phyloP scores from a whole-genome alignment of 2,113 vertebrate species.

The Chinchilla lanigera region DNA sequence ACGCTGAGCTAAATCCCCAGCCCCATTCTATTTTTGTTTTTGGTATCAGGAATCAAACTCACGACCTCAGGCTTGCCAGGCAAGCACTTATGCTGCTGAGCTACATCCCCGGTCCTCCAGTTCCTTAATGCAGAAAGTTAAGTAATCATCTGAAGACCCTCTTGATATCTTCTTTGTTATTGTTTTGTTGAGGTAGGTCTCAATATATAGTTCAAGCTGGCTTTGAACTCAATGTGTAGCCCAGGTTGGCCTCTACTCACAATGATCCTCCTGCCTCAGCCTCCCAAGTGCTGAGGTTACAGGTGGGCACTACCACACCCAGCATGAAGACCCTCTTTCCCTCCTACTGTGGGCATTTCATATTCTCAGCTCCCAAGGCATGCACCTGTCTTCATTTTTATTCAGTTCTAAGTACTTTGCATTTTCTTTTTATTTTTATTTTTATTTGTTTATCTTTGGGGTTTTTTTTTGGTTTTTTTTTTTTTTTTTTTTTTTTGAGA shows the following conservation, averaged over 20 bases:
- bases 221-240: neutral
- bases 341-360: neutral
- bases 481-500: too few species aligned
- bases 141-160: neutral
- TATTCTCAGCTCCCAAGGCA: neutral
- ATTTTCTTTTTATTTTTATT: too few species aligned
- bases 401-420: neutral
- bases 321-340: neutral
- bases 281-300: neutral
- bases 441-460: too few species aligned
- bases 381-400: conserved; percentile 4
- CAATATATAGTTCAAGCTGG: neutral
- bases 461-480: too few species aligned
- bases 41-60: too few species aligned
- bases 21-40: too few species aligned
- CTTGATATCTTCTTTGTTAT: neutral
- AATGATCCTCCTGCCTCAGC: neutral
- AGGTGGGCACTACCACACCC: neutral
- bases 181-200: neutral
- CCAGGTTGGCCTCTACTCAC: neutral
- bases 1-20: too few species aligned
- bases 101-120: too few species aligned
- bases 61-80: too few species aligned
- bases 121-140: neutral
- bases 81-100: too few species aligned